Percentiles rank a stretch among this genome's conserved stretches.
These are phyloP conservation scores for Lutjanus argentimaculatus DNA, from an alignment of 2,797 vertebrate genomes.

Conservation along the genomic window DNA sequence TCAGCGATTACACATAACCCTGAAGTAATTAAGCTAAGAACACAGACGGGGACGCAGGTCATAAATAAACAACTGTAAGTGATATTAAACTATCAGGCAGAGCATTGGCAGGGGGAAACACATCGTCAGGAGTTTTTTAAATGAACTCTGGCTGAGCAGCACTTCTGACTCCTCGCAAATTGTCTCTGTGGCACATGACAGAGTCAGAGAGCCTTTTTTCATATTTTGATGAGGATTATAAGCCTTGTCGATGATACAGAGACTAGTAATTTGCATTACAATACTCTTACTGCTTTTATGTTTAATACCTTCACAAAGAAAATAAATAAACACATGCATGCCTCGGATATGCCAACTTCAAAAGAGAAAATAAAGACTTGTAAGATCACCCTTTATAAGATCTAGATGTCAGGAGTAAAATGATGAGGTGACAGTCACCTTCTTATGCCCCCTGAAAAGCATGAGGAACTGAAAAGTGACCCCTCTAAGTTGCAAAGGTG, in stretches of 20 bases:
- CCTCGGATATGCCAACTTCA: not conserved
- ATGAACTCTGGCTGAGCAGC: slow-evolving; percentile 42
- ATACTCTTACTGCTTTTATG: not conserved
- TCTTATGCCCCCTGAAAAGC: not conserved
- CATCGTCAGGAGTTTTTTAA: slow-evolving; percentile 62
- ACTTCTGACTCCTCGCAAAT: slow-evolving; percentile 32
- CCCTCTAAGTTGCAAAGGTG: not conserved
- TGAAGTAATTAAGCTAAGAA: slow-evolving; percentile 75
- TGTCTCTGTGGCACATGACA: slow-evolving; percentile 24
- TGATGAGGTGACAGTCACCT: not conserved
- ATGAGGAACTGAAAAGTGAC: not conserved
- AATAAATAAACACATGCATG: not conserved
- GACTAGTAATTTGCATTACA: not conserved
- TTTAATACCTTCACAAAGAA: not conserved
- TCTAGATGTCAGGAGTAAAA: not conserved
- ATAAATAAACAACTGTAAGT: slow-evolving; percentile 70
- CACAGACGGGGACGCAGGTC: slow-evolving; percentile 44
- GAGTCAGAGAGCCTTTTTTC: not conserved
- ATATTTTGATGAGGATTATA: not conserved
- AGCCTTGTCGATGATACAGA: not conserved
- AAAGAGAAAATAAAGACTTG: not conserved
- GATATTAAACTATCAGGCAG: slow-evolving; percentile 67
- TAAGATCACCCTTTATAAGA: not conserved
- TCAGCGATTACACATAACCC: slow-evolving; percentile 59
- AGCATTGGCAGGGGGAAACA: slow-evolving; percentile 58